Conservation (phyloP, 2,113 vertebrate species). For the Egretta garzetta region DNA sequence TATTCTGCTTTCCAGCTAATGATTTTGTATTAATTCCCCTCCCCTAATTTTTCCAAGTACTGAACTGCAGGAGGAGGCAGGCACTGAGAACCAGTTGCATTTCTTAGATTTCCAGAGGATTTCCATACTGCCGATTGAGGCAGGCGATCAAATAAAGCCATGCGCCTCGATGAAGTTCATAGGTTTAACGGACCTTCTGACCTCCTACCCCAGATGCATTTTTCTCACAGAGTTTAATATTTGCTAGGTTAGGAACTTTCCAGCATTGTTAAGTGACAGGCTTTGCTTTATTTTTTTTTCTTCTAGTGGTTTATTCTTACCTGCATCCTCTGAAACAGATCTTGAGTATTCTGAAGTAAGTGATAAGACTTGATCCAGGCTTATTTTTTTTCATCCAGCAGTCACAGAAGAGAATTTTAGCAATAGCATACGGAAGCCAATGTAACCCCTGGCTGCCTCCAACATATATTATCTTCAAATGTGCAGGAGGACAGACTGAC, state of each 20-base stretch:
- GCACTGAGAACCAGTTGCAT: background rate
- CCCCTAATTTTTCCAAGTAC: background rate
- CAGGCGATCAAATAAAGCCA: background rate
- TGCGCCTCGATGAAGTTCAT: background rate
- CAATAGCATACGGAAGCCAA: background rate
- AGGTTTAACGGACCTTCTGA: background rate
- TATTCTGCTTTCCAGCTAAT: background rate
- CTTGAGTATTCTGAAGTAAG: background rate
- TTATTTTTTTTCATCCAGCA: background rate
- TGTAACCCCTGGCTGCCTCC: background rate
- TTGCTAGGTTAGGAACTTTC: background rate
- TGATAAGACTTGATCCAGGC: background rate
- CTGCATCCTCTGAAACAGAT: background rate
- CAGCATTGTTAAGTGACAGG: background rate
- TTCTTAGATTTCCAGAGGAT: background rate
- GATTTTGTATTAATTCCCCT: background rate
- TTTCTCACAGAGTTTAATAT: background rate
- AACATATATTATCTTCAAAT: too few species aligned
- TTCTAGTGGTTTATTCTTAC: background rate
- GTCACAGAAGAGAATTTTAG: background rate
- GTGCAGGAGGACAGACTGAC: background rate
- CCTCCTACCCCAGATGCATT: background rate
- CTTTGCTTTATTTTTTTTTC: background rate
- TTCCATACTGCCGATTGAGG: background rate
- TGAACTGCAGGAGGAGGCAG: background rate